A percentile compares a stretch with the other conserved stretches of the same genome.
These are phyloP conservation scores for Pseudonaja textilis DNA, from an alignment of 2,113 vertebrate species.

Conservation along the genomic window DNA sequence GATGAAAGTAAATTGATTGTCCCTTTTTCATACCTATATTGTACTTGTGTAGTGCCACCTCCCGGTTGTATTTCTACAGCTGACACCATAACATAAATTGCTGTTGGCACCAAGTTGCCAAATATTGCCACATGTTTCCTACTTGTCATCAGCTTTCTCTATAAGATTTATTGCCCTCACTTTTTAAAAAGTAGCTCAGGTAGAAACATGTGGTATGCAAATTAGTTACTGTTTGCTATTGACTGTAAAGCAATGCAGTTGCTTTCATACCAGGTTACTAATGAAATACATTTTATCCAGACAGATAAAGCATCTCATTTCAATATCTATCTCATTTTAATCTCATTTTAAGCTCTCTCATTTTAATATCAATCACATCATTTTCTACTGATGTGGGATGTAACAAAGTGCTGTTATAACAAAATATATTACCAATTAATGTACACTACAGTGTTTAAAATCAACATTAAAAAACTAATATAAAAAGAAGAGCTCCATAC, in stretches of 20 bases:
- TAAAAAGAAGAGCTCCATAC: background rate
- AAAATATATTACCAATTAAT: background rate
- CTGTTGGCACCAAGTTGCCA: background rate
- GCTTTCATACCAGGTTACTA: background rate
- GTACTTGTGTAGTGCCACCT: background rate
- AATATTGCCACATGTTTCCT: background rate
- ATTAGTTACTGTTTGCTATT: background rate
- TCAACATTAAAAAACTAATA: background rate
- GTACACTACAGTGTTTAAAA: background rate
- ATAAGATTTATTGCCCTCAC: background rate
- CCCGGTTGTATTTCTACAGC: background rate
- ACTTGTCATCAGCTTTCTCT: background rate
- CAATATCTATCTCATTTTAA: background rate
- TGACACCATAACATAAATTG: background rate
- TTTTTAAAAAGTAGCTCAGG: background rate
- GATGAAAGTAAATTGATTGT: background rate
- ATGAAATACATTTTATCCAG: background rate
- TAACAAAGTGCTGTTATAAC: background rate
- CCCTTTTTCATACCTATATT: background rate
- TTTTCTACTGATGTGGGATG: background rate
- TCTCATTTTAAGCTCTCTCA: background rate
- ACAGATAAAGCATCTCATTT: background rate
- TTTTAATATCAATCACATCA: background rate
- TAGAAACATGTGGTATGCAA: background rate
- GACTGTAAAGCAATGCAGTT: background rate